These are phyloP conservation scores for Pseudomyrmex gracilis DNA, from an alignment of 1,140 invertebrate species.

Conservation along the genomic window DNA sequence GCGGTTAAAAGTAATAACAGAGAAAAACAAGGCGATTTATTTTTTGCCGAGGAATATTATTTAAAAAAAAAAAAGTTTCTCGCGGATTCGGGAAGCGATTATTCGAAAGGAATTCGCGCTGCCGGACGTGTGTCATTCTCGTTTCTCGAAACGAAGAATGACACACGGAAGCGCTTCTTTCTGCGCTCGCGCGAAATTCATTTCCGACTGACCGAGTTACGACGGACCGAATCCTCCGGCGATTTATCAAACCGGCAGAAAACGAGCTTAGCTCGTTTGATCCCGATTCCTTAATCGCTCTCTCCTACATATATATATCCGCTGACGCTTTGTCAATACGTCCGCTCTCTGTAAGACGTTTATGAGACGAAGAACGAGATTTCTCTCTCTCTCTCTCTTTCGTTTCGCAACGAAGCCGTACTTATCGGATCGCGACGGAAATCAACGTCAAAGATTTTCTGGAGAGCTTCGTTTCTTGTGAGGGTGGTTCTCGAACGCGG, in stretches of 20 bases:
- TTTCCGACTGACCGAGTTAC: slow-evolving; percentile 53
- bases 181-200: slow-evolving; percentile 6
- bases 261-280: neutral
- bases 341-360: neutral
- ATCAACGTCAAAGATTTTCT: neutral
- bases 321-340: neutral
- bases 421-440: neutral
- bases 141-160: slow-evolving; percentile 13
- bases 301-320: neutral
- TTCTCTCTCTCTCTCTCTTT: neutral
- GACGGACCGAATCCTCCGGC: neutral
- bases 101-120: neutral
- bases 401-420: neutral
- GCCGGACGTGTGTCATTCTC: too few relatives aligned
- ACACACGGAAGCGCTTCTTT: slow-evolving; percentile 1
- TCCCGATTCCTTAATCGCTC: slow-evolving; percentile 10
- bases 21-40: neutral
- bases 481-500: neutral
- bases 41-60: too few relatives aligned
- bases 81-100: neutral
- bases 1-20: neutral
- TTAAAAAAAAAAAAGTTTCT: neutral
- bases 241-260: slow-evolving; percentile 29
- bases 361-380: slow-evolving; percentile 9
- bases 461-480: neutral